Percentiles rank a stretch among this genome's conserved stretches.
Evolutionary conservation across 2,797 vertebrate species (phyloP).

Genomic region (Anguilla anguilla): DNA sequence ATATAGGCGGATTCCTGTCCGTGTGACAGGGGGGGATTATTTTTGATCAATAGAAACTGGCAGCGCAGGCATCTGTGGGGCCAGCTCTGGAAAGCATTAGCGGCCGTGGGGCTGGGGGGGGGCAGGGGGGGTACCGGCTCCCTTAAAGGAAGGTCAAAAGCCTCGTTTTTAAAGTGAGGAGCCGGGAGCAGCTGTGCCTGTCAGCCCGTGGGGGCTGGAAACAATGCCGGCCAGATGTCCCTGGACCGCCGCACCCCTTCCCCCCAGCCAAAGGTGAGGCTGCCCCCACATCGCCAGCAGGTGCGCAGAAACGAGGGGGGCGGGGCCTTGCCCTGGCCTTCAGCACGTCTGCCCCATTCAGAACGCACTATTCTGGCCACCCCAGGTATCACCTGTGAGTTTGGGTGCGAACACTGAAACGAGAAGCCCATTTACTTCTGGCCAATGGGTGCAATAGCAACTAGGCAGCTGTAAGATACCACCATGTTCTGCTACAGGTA

Average conservation of each 20-base stretch:
- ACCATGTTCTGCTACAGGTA: background rate
- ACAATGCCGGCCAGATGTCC: conserved; percentile 71
- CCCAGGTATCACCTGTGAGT: conserved; percentile 48
- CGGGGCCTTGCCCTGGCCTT: no score
- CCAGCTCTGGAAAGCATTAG: conserved; percentile 67
- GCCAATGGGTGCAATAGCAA: background rate
- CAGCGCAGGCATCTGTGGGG: conserved; percentile 60
- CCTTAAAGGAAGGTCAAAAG: conserved; percentile 72
- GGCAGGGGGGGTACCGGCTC: conserved; percentile 61
- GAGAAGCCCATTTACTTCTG: background rate
- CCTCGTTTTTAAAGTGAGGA: conserved; percentile 70
- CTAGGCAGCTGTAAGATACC: conserved; percentile 17
- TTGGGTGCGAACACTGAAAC: background rate
- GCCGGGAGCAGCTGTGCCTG: conserved; percentile 70
- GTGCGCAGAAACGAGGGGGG: conserved; percentile 35
- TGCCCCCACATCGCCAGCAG: conserved; percentile 21
- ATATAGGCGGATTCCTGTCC: conserved; percentile 60
- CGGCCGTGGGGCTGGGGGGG: conserved; percentile 54
- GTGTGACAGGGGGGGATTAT: conserved; percentile 57
- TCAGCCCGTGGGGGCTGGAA: conserved; percentile 70
- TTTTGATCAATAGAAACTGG: conserved; percentile 65
- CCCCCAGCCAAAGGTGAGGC: conserved; percentile 38
- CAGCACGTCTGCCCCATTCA: background rate
- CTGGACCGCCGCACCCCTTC: conserved; percentile 51
- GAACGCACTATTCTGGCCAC: background rate